These are phyloP conservation scores for Ophion slaviceki DNA, from an alignment of 2,888 invertebrate species.

Conservation along the genomic window DNA sequence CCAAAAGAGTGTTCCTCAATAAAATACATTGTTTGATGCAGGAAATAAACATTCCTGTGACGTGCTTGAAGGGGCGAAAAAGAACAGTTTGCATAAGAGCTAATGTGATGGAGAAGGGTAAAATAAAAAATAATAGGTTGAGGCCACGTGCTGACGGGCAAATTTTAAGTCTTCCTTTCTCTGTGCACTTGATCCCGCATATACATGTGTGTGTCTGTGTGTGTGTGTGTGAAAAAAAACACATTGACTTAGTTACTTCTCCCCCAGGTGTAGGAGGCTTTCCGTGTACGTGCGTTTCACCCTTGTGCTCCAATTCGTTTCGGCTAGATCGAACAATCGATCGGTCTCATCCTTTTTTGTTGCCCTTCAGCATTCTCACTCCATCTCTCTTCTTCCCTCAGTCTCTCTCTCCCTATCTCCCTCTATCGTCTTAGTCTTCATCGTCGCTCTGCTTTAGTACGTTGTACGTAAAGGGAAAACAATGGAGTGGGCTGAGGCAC, in stretches of 20 bases:
- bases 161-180: conserved; percentile 63
- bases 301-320: conserved; percentile 69
- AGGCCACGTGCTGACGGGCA: conserved; percentile 64
- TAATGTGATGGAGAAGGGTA: conserved; percentile 32
- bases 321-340: conserved; percentile 63
- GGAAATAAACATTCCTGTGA: background rate
- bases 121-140: conserved; percentile 36
- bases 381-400: conserved; percentile 21
- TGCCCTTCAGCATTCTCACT: conserved; percentile 33
- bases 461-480: conserved; percentile 19
- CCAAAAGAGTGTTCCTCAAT: background rate
- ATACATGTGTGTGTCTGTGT: conserved; percentile 6
- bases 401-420: conserved; percentile 14
- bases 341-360: conserved; percentile 52
- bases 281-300: conserved; percentile 41
- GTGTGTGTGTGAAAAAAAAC: background rate
- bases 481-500: conserved; percentile 56
- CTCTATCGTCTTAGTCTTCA: conserved; percentile 25
- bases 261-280: background rate
- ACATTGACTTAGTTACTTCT: conserved; percentile 34
- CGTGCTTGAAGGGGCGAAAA: conserved; percentile 5
- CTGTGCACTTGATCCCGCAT: conserved; percentile 25
- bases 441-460: conserved; percentile 34
- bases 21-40: background rate
- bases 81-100: conserved; percentile 20